phyloP scores from a whole-genome alignment of 2,888 invertebrate species.

The Pedicia rivosa region DNA sequence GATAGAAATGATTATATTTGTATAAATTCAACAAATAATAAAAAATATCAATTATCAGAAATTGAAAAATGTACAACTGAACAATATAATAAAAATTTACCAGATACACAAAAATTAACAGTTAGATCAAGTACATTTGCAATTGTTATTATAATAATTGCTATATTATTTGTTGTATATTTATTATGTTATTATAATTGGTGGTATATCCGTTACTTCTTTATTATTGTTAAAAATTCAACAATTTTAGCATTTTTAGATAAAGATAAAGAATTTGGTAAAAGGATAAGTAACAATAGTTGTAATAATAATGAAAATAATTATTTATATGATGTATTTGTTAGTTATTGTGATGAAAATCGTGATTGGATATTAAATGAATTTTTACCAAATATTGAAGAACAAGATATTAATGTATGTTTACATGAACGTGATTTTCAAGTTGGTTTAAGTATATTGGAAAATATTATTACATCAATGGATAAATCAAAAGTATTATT shows the following conservation, averaged over 20 bases:
- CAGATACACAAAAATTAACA: neutral
- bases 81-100: neutral
- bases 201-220: slow-evolving; percentile 39
- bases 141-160: slow-evolving; percentile 7
- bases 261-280: slow-evolving; percentile 23
- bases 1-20: slow-evolving; percentile 25
- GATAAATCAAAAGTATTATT: slow-evolving; percentile 46
- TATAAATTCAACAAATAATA: slow-evolving; percentile 22
- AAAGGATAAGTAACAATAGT: slow-evolving; percentile 12
- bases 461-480: slow-evolving; percentile 54
- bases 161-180: slow-evolving; percentile 13
- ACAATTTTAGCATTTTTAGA: slow-evolving; percentile 37
- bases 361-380: slow-evolving; percentile 45
- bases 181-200: slow-evolving; percentile 27
- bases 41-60: slow-evolving; percentile 8
- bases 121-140: slow-evolving; percentile 1
- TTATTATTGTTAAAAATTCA: slow-evolving; percentile 39
- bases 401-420: slow-evolving; percentile 41
- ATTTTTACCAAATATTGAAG: slow-evolving; percentile 44
- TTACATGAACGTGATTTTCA: slow-evolving; percentile 56
- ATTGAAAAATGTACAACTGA: slow-evolving; percentile 7
- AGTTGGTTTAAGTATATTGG: slow-evolving; percentile 48
- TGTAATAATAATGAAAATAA: slow-evolving; percentile 18
- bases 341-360: slow-evolving; percentile 50
- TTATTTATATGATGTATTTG: slow-evolving; percentile 46